Conservation (phyloP, 2,888 invertebrate species). For the Pachliopta kotzebuea region DNA sequence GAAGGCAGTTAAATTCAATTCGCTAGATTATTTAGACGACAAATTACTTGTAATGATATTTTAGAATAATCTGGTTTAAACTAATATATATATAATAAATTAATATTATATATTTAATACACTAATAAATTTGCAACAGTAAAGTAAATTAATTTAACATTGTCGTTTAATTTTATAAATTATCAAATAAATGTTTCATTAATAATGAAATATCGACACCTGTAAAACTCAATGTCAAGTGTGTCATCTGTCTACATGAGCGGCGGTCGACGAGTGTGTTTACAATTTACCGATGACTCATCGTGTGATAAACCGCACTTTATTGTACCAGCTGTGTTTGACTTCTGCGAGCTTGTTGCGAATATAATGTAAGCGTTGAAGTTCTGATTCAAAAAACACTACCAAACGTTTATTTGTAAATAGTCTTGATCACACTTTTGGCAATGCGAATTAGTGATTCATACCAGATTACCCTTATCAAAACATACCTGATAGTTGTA, state of each 20-base stretch:
- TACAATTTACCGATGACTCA: conserved; percentile 40
- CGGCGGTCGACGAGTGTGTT: conserved; percentile 31
- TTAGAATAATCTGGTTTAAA: too few species aligned
- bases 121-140: too few species aligned
- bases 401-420: not conserved
- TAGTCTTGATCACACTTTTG: too few species aligned
- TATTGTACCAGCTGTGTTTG: conserved; percentile 30
- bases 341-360: not conserved
- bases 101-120: too few species aligned
- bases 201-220: conserved; percentile 5
- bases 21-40: too few species aligned
- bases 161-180: not conserved
- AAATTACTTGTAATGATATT: too few species aligned
- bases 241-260: conserved; percentile 34
- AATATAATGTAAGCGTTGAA: not conserved
- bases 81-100: too few species aligned
- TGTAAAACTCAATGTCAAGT: conserved; percentile 28
- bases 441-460: too few species aligned
- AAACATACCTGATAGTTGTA: too few species aligned
- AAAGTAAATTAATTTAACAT: too few species aligned
- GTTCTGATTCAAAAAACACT: not conserved
- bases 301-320: conserved; percentile 34
- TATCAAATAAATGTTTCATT: not conserved
- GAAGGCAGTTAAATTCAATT: too few species aligned
- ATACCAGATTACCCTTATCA: too few species aligned